These are phyloP conservation scores for Apaloderma vittatum DNA, from an alignment of 2,113 vertebrate species.

Conservation along the genomic window DNA sequence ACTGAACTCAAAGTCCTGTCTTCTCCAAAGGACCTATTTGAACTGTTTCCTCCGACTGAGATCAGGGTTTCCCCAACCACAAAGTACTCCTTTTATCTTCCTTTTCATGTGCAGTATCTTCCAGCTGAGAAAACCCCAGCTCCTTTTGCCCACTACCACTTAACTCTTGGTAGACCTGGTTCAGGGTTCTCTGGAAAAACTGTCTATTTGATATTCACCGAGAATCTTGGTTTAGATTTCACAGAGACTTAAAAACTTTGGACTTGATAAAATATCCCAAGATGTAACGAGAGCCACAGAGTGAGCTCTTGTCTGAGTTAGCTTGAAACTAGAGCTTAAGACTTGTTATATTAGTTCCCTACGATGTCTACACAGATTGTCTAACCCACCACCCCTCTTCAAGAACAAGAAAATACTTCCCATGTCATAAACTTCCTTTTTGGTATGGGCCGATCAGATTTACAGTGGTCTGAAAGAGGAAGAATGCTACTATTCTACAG, in stretches of 20 bases:
- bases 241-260: neutral
- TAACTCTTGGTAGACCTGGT: neutral
- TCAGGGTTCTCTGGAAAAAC: neutral
- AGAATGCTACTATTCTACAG: neutral
- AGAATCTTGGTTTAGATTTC: neutral
- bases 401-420: neutral
- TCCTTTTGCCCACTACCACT: neutral
- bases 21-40: neutral
- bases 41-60: neutral
- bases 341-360: neutral
- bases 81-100: conserved; percentile 54
- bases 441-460: neutral
- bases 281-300: neutral
- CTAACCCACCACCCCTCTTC: neutral
- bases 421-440: neutral
- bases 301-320: neutral
- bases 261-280: neutral
- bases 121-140: conserved; percentile 26
- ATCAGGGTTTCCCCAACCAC: neutral
- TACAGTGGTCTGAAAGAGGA: neutral
- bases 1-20: neutral
- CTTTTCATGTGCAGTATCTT: neutral
- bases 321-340: neutral
- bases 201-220: neutral
- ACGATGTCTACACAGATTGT: neutral